Conservation (phyloP, 2,888 invertebrate species). For the Cephonodes hylas region DNA sequence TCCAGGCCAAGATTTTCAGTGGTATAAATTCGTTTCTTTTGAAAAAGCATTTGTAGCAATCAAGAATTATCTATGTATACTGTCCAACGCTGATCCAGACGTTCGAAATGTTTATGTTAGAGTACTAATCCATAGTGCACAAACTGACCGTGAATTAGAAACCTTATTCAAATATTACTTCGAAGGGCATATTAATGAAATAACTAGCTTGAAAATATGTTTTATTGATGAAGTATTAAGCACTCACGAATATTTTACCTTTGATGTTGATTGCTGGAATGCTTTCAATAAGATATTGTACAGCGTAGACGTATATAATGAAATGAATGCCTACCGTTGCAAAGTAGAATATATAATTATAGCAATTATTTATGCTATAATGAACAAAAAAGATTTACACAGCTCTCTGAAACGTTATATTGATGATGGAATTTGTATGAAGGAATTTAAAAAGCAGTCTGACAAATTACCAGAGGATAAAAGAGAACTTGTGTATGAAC, state of each 20-base stretch:
- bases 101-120: background rate
- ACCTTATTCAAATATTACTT: slow-evolving; percentile 48
- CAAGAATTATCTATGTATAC: background rate
- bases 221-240: slow-evolving; percentile 41
- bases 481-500: slow-evolving; percentile 31
- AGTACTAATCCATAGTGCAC: slow-evolving; percentile 24
- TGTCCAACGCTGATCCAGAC: background rate
- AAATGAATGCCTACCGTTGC: slow-evolving; percentile 16
- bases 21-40: slow-evolving; percentile 37
- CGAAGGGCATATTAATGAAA: slow-evolving; percentile 53
- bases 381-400: slow-evolving; percentile 42
- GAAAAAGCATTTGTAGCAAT: slow-evolving; percentile 31
- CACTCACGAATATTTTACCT: slow-evolving; percentile 43
- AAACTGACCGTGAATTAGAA: slow-evolving; percentile 41
- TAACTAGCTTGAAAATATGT: slow-evolving; percentile 21
- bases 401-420: slow-evolving; percentile 28
- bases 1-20: slow-evolving; percentile 29
- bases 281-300: slow-evolving; percentile 48
- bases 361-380: slow-evolving; percentile 43
- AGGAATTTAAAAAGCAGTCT: slow-evolving; percentile 17
- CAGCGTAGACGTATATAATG: slow-evolving; percentile 44
- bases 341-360: slow-evolving; percentile 32
- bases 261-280: slow-evolving; percentile 50
- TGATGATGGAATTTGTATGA: slow-evolving; percentile 18
- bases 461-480: slow-evolving; percentile 28